phyloP scores from a whole-genome alignment of 2,888 invertebrate species.

The Gastrophysa polygoni region DNA sequence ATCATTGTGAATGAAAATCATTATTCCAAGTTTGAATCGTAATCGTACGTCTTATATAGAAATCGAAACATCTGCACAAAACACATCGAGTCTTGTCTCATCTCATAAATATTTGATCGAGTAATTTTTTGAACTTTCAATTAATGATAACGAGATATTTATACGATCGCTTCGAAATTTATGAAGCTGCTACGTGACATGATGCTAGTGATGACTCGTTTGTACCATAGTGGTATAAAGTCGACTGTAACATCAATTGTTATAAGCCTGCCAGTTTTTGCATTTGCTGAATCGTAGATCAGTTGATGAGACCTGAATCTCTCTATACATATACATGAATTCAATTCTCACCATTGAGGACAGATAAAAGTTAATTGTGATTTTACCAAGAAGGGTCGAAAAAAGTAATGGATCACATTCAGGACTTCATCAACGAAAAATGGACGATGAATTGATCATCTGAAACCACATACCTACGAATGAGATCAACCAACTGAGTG shows the following conservation, averaged over 20 bases:
- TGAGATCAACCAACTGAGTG: too few relatives aligned
- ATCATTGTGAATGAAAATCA: neutral
- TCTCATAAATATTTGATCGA: constrained; percentile 46
- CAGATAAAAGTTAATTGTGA: neutral
- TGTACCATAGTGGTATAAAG: constrained; percentile 48
- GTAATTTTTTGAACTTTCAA: constrained; percentile 45
- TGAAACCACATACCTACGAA: too few relatives aligned
- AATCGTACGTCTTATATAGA: neutral
- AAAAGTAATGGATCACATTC: neutral
- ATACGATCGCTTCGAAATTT: constrained; percentile 36
- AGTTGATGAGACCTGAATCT: constrained; percentile 13
- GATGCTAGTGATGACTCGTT: constrained; percentile 44
- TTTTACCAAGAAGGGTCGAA: neutral
- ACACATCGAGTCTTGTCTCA: constrained; percentile 30
- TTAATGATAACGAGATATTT: constrained; percentile 47
- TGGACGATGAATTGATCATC: too few relatives aligned
- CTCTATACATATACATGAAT: neutral
- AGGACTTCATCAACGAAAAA: neutral
- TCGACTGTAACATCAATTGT: constrained; percentile 49
- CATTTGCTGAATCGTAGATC: constrained; percentile 35
- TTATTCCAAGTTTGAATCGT: neutral
- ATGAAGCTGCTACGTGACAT: constrained; percentile 33
- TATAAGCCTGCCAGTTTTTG: constrained; percentile 46
- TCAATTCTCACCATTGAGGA: neutral
- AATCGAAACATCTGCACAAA: constrained; percentile 31